Conservation (phyloP, 2,113 vertebrate species). For the Ceyx melanurus region DNA sequence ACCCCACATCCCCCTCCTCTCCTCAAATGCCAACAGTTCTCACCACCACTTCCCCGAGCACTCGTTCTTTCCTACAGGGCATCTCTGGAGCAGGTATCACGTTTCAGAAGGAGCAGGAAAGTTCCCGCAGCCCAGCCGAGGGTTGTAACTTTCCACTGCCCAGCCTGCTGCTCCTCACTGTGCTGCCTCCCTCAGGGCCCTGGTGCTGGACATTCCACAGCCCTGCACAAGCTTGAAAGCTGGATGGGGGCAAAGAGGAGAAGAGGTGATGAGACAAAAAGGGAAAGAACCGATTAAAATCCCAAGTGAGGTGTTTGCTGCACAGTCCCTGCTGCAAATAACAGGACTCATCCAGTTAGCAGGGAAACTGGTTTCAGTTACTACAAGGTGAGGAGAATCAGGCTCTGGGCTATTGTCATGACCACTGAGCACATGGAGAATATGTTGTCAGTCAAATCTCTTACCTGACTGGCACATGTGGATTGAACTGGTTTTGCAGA, state of each 20-base stretch:
- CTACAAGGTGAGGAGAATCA: not conserved
- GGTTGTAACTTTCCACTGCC: slow-evolving; percentile 74
- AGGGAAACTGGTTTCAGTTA: not conserved
- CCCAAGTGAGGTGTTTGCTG: not conserved
- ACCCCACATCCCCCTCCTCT: not conserved
- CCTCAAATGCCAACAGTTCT: not conserved
- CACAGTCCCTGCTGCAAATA: not conserved
- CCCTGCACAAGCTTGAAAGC: not conserved
- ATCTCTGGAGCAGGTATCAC: not conserved
- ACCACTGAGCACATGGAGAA: not conserved
- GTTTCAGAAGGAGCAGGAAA: not conserved
- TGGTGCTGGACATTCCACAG: slow-evolving; percentile 18
- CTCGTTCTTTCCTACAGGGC: not conserved
- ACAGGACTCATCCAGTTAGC: not conserved
- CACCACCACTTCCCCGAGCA: not conserved
- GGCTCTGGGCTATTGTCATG: not conserved
- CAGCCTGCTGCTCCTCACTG: slow-evolving; percentile 5
- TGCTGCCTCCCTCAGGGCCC: not conserved
- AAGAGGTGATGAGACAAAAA: not conserved
- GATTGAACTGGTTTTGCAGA: slow-evolving; percentile 15
- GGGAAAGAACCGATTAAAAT: not conserved
- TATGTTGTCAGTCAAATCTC: not conserved
- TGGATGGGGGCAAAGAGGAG: not conserved
- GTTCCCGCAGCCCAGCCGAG: not conserved
- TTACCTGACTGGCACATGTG: not conserved